These are phyloP conservation scores for Passer montanus DNA, from an alignment of 2,113 vertebrate species.

Conservation along the genomic window DNA sequence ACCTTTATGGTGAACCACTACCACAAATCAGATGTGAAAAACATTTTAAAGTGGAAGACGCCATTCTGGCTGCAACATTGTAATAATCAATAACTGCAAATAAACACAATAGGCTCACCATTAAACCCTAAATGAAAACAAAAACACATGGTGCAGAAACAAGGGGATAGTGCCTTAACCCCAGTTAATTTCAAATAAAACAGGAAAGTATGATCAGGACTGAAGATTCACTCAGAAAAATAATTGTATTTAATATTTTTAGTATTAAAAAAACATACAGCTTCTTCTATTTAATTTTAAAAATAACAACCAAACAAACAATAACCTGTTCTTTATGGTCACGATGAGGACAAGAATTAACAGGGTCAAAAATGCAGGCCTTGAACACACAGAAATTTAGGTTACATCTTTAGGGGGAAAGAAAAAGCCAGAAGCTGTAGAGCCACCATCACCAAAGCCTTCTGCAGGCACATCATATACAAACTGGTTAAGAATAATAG, in stretches of 20 bases:
- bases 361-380: background rate
- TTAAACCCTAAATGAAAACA: background rate
- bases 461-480: fast-evolving
- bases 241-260: background rate
- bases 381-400: background rate
- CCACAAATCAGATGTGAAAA: background rate
- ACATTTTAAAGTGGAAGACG: background rate
- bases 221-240: background rate
- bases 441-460: background rate
- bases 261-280: background rate
- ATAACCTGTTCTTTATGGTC: background rate
- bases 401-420: background rate
- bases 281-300: background rate
- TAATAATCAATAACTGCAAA: background rate
- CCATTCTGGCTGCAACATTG: background rate
- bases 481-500: background rate
- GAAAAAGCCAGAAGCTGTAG: background rate
- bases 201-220: background rate
- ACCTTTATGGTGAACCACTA: background rate
- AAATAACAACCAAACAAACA: background rate
- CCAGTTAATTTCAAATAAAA: background rate
- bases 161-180: background rate
- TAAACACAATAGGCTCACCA: background rate
- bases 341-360: background rate
- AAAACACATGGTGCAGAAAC: background rate